These are phyloP conservation scores for Labia minor DNA, from an alignment of 2,888 invertebrate genomes.

Conservation along the genomic window DNA sequence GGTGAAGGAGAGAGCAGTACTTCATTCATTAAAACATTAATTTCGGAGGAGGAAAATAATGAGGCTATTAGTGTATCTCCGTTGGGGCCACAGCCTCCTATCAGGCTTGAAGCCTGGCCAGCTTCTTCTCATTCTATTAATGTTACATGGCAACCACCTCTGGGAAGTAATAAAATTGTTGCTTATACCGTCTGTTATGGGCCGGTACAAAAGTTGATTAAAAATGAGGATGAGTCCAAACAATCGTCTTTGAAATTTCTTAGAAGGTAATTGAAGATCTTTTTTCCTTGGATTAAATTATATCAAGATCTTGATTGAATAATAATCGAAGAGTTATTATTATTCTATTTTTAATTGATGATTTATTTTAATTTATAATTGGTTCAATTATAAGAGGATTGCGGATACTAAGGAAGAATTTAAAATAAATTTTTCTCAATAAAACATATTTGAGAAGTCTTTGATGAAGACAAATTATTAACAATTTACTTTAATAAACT, in stretches of 20 bases:
- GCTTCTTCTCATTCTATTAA: constrained; percentile 42
- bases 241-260: constrained; percentile 25
- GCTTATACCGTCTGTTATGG: constrained; percentile 39
- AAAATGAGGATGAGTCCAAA: constrained; percentile 20
- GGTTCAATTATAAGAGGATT: too few relatives aligned
- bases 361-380: too few relatives aligned
- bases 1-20: constrained; percentile 31
- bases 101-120: constrained; percentile 41
- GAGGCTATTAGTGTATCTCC: background rate
- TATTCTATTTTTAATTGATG: too few relatives aligned
- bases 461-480: too few relatives aligned
- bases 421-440: too few relatives aligned
- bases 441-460: too few relatives aligned
- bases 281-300: too few relatives aligned
- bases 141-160: constrained; percentile 41
- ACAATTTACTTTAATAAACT: background rate
- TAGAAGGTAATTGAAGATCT: constrained; percentile 21
- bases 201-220: constrained; percentile 32
- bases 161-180: background rate
- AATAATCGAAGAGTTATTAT: too few relatives aligned
- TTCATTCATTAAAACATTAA: constrained; percentile 30
- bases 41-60: constrained; percentile 20
- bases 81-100: constrained; percentile 33
- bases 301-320: too few relatives aligned
- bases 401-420: too few relatives aligned